A percentile compares a stretch with the other conserved stretches of the same genome.
Conservation (phyloP, 2,797 vertebrate genomes). For the Phalanger gymnotis region DNA sequence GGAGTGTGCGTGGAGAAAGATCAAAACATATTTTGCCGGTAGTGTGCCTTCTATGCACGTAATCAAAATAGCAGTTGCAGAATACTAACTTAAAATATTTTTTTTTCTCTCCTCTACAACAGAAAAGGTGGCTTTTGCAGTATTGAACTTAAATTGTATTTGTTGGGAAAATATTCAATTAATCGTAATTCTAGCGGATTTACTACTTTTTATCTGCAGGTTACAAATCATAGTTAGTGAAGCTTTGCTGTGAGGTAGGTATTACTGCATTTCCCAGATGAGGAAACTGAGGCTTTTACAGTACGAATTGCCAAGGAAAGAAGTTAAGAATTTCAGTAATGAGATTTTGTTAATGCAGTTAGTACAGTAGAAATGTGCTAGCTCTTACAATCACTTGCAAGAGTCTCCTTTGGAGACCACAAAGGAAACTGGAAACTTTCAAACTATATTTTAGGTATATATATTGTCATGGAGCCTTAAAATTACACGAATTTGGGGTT, state of each 20-base stretch:
- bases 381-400: background rate
- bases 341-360: constrained; percentile 25
- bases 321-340: constrained; percentile 10
- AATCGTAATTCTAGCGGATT: constrained; percentile 49
- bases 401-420: background rate
- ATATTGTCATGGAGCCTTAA: background rate
- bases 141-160: background rate
- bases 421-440: constrained; percentile 12
- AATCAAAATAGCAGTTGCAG: background rate
- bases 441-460: background rate
- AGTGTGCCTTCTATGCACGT: background rate
- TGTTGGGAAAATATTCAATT: background rate
- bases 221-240: constrained; percentile 76
- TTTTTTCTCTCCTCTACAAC: background rate
- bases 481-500: background rate
- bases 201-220: constrained; percentile 75
- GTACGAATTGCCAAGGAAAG: constrained; percentile 18
- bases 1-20: constrained; percentile 11
- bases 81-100: background rate
- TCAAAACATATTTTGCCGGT: background rate
- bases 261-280: constrained; percentile 50
- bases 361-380: background rate
- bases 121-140: constrained; percentile 3
- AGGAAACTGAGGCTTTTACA: constrained; percentile 15
- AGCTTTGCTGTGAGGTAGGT: constrained; percentile 77